Conservation (phyloP, 1,140 invertebrate species). For the Lysiphlebus fabarum region DNA sequence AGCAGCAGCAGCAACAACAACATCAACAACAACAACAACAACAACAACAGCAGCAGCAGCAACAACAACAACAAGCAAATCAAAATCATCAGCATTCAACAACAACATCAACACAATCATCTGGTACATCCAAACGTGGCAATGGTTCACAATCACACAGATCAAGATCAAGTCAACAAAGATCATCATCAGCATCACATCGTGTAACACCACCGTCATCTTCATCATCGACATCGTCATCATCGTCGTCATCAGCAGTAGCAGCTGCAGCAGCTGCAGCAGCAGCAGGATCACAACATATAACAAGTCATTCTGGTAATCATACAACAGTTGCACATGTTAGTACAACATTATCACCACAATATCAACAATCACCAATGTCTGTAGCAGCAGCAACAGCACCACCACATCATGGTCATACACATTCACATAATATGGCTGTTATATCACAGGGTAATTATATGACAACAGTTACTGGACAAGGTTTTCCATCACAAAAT, state of each 20-base stretch:
- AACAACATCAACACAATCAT: conserved; percentile 38
- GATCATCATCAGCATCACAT: conserved; percentile 40
- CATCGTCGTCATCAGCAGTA: neutral
- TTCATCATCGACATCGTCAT: conserved; percentile 38
- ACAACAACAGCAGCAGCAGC: too few species aligned
- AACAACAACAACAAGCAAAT: conserved; percentile 29
- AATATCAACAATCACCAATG: conserved; percentile 53
- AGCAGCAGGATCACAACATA: conserved; percentile 38
- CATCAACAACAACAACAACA: too few species aligned
- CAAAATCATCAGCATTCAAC: conserved; percentile 44
- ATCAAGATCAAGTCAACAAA: conserved; percentile 46
- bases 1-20: too few species aligned
- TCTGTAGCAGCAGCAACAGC: conserved; percentile 38
- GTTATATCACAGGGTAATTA: conserved; percentile 61
- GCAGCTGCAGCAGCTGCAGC: conserved; percentile 34
- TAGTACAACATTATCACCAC: conserved; percentile 39
- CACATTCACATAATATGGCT: conserved; percentile 58
- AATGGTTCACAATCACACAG: conserved; percentile 49
- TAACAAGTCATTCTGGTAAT: conserved; percentile 1
- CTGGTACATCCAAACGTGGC: conserved; percentile 33
- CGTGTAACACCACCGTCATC: conserved; percentile 44
- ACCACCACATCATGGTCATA: conserved; percentile 52
- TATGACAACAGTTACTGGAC: conserved; percentile 58
- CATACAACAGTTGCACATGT: conserved; percentile 33
- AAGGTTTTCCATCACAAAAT: conserved; percentile 57